A percentile compares a stretch with the other conserved stretches of the same genome.
Evolutionary conservation across 1,140 invertebrate genomes (phyloP).

Genomic region (Whitmania pigra): DNA sequence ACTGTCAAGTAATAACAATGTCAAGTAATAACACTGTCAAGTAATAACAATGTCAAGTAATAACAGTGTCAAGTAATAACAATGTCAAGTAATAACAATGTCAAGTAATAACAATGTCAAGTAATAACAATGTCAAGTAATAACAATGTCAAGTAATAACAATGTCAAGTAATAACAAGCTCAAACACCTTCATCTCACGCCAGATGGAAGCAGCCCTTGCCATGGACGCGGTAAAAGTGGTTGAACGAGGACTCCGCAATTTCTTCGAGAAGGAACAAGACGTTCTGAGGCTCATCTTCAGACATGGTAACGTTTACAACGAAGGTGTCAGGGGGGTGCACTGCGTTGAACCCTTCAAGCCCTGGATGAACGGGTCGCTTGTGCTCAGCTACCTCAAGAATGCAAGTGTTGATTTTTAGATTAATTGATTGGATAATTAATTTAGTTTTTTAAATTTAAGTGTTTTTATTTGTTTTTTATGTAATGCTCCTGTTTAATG

Average conservation of each 20-base stretch:
- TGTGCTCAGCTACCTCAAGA: neutral
- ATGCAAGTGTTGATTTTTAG: neutral
- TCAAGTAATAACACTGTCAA: neutral
- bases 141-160: too few species aligned
- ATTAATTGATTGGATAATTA: too few species aligned
- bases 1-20: neutral
- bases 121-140: neutral
- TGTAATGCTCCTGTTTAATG: too few species aligned
- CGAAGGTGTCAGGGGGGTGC: neutral
- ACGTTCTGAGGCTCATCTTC: neutral
- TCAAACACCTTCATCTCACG: neutral
- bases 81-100: neutral
- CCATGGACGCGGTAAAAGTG: neutral
- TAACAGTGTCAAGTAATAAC: neutral
- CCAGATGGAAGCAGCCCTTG: neutral
- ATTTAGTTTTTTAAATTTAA: too few species aligned
- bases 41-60: neutral
- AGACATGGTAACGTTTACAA: neutral
- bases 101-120: neutral
- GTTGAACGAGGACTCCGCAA: neutral
- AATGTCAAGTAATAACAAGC: neutral
- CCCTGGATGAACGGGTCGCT: constrained; percentile 6
- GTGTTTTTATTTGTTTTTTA: too few species aligned
- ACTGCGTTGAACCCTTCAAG: constrained; percentile 1
- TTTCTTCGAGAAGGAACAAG: constrained; percentile 2